Base-by-base conservation (phyloP, 2,797 vertebrate species). In the Neosalanx taihuensis region DNA sequence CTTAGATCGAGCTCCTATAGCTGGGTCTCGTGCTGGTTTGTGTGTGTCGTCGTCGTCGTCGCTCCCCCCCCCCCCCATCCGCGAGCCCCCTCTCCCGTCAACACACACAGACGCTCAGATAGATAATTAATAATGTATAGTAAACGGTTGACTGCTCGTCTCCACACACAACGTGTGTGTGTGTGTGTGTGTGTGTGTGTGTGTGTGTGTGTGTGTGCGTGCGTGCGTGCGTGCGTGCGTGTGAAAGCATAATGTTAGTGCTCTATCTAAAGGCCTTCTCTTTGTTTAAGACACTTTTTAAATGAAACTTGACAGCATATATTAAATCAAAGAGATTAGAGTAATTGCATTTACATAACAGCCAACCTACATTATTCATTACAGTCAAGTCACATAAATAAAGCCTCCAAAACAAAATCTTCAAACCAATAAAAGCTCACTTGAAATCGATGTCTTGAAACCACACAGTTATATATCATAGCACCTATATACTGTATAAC, bases 41-140 rank as follows among this genome's bases (percentile, higher is more conserved):
- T 31, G n/a, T n/a, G n/a, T n/a, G n/a, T n/a, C n/a, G n/a, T n/a
- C n/a, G n/a, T n/a, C n/a, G n/a, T n/a, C n/a, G n/a, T n/a, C n/a
- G n/a, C n/a, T n/a, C 12, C 30, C 60, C 60, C 60, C 61, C 23
- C 58, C 6, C 30, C 62, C 62, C 62, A 9, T 35, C 4, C 41
- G 12, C 20, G n/a, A 29, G 64, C 20, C 20, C 64, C 35, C 64
- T 23, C 64, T 46, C 4, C 41, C 23, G 23, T 49, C 41, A 13
- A 23, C 59, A 69, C 67, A 76, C 51, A 37, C 51, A 64, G 29
- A 41, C 70, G 68, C 69, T 79, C 77, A 78, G 76, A 67, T 61
- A 77, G 37, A 26, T 64, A 72, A 73, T 72, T 58, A 63, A 79
- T 79, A 78, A 79, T 74, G 70, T 63, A 64, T 77, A 64, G 18